Evolutionary conservation across 2,113 vertebrate genomes (phyloP).

Genomic region (Melanerpes formicivorus): DNA sequence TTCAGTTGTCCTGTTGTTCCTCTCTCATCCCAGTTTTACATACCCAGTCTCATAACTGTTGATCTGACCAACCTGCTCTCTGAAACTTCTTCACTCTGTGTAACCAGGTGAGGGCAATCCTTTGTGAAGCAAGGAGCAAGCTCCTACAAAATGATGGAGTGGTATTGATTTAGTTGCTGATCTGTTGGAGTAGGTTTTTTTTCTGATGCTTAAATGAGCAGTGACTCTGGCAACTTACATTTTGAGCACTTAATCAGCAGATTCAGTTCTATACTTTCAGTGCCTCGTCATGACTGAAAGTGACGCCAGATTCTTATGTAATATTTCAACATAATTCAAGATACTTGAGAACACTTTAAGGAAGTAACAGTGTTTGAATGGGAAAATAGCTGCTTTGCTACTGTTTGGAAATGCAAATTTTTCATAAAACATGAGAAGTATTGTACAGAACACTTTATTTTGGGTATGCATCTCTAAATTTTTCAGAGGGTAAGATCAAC

Average conservation of each 20-base stretch:
- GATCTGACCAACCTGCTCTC: background rate
- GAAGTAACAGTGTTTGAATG: background rate
- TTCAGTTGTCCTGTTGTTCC: background rate
- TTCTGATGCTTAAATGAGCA: background rate
- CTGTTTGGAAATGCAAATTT: background rate
- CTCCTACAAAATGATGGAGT: accelerated
- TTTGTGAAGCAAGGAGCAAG: background rate
- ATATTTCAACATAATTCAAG: background rate
- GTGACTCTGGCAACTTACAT: background rate
- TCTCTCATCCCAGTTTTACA: background rate
- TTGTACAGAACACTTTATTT: background rate
- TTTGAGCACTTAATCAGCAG: background rate
- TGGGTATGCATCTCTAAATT: too few species aligned
- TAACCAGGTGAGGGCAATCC: accelerated
- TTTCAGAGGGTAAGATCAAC: background rate
- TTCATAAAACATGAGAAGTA: background rate
- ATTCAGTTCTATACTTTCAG: background rate
- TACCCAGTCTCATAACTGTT: background rate
- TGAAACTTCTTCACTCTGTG: background rate
- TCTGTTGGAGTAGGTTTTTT: background rate
- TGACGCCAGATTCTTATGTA: background rate
- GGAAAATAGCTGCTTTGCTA: background rate
- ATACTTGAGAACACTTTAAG: background rate
- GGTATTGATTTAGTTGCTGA: background rate
- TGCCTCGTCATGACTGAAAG: background rate